Base-by-base conservation (phyloP, 1,140 invertebrate species). In the Zophobas atratus region DNA sequence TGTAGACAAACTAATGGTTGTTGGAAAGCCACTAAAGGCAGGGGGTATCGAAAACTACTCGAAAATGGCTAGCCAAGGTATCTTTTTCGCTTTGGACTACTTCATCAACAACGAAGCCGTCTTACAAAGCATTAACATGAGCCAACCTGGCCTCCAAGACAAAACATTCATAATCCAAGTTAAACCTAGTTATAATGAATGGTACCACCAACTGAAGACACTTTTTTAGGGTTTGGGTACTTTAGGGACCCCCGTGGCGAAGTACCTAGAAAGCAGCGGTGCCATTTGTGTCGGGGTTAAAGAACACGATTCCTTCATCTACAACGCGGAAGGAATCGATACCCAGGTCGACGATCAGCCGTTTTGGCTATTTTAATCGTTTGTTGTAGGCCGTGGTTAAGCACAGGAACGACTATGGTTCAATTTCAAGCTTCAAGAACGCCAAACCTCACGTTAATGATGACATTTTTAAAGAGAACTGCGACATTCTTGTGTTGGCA, bases 211-310 rank as follows among this genome's bases (percentile, higher is more conserved):
- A 53, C 56, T n/a, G 2, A 39, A 55, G 4, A 34, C 56, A 60
- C 94, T 96, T 83, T 89, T 97, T 35, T 94, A 97, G 89, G 96
- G 95, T 1, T 93, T 95, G 82, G 96, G 96, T 84, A 98, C 97
- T 87, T 95, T 98, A 0, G 97, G 96, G 77, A 90, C 93, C 6
- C 93, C 95, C 84, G 90, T 94, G 0, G 92, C 92, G 81, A 87
- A 94, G 33, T 96, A 95, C 85, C 88, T 97, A 0, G 89, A 92
- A 79, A 87, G 93, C 78, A 91, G 91, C 41, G 96, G 96, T 0
- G 95, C 94, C 1, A 93, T 92, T 80, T 92, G 95, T 79, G 91
- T 97, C 79, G 96, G 95, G 1, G 89, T 98, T 2, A 89, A 92
- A 71, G 96, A 98, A 86, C 83, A 86, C 34, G 91, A 96, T 84